Evolutionary conservation across 2,113 vertebrate genomes (phyloP).

Genomic region (Camelus dromedarius): DNA sequence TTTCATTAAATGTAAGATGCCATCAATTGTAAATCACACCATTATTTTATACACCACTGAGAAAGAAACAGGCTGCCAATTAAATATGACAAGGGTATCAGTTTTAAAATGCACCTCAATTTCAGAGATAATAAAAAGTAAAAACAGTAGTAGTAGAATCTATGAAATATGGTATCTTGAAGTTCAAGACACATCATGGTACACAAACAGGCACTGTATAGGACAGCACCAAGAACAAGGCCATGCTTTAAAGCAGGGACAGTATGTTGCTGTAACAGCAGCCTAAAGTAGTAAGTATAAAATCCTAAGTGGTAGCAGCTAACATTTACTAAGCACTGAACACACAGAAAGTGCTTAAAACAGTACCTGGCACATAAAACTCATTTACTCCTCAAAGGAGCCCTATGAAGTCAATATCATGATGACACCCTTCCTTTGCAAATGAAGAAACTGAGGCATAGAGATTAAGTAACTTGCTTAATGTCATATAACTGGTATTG

Average conservation of each 20-base stretch:
- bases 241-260: not conserved
- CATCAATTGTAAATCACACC: not conserved
- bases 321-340: conserved; percentile 22
- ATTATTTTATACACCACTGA: conserved; percentile 41
- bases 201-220: not conserved
- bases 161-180: conserved; percentile 47
- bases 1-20: conserved; percentile 35
- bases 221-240: not conserved
- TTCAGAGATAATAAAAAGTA: conserved; percentile 40
- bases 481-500: not conserved
- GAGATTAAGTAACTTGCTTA: conserved; percentile 8
- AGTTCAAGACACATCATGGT: conserved; percentile 1
- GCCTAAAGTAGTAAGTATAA: not conserved
- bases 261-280: not conserved
- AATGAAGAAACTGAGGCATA: not conserved
- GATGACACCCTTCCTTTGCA: not conserved
- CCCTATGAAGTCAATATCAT: not conserved
- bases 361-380: not conserved
- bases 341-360: conserved; percentile 14
- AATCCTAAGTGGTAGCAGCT: not conserved
- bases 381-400: not conserved
- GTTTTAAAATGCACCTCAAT: conserved; percentile 29
- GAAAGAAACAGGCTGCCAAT: not conserved
- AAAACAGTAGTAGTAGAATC: conserved; percentile 14
- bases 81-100: conserved; percentile 22